Evolutionary conservation across 2,888 invertebrate species (phyloP).

Genomic region (Achlya flavicornis): DNA sequence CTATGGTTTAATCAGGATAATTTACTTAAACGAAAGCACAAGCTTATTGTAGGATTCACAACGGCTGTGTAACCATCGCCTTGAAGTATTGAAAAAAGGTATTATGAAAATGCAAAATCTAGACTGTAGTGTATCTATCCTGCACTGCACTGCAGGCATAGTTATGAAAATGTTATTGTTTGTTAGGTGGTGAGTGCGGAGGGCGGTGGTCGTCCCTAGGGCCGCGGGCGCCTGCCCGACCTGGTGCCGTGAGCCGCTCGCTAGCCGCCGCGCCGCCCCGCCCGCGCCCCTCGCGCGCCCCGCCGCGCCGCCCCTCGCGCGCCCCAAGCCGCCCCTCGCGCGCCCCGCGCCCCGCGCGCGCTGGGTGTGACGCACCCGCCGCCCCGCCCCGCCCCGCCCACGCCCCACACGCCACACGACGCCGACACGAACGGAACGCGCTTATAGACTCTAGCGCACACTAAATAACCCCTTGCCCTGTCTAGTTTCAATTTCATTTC

Average conservation of each 20-base stretch:
- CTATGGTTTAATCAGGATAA: no score
- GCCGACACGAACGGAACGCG: conserved; percentile 30
- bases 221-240: conserved; percentile 84
- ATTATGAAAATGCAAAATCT: no score
- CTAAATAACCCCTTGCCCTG: background rate
- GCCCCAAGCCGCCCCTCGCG: conserved; percentile 50
- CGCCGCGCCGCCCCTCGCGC: no score
- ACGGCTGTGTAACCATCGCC: no score
- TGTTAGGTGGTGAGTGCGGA: conserved; percentile 73
- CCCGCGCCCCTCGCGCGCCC: no score
- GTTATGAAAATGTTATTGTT: conserved; percentile 10
- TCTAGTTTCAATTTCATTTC: no score
- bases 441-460: conserved; percentile 16
- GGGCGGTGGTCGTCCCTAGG: conserved; percentile 79
- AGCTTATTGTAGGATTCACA: no score
- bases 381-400: conserved; percentile 24
- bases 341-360: conserved; percentile 32
- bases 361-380: conserved; percentile 22
- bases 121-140: no score
- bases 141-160: no score
- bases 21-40: no score
- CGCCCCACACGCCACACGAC: conserved; percentile 22
- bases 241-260: conserved; percentile 80
- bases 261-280: conserved; percentile 51
- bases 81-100: no score